Evolutionary conservation across 2,888 invertebrate species (phyloP).

Genomic region (Clusia tigrina): DNA sequence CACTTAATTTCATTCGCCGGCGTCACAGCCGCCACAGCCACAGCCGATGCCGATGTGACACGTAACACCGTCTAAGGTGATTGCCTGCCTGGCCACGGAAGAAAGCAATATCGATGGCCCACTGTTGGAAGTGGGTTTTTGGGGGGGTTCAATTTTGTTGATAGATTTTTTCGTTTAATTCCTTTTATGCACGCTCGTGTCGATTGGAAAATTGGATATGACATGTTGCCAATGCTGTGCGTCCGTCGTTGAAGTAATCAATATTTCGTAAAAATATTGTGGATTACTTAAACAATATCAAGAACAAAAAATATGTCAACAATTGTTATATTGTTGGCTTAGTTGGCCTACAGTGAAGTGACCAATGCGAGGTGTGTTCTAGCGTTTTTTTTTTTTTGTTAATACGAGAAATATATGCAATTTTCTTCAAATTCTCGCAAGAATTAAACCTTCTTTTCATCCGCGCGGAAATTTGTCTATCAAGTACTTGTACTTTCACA

Average conservation of each 20-base stretch:
- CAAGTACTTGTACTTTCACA: too few species aligned
- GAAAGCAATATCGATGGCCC: slow-evolving; percentile 32
- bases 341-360: too few species aligned
- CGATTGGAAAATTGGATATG: slow-evolving; percentile 9
- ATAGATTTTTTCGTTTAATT: slow-evolving; percentile 6
- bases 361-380: too few species aligned
- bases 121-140: slow-evolving; percentile 29
- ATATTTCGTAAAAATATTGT: not conserved
- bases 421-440: too few species aligned
- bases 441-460: too few species aligned
- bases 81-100: not conserved
- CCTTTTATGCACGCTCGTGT: slow-evolving; percentile 6
- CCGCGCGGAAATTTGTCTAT: too few species aligned
- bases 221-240: not conserved
- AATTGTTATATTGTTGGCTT: too few species aligned
- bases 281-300: not conserved
- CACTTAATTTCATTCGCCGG: not conserved
- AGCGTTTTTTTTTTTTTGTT: too few species aligned
- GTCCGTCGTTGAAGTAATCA: not conserved
- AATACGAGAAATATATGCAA: too few species aligned
- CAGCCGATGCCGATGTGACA: too few species aligned
- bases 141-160: not conserved
- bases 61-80: not conserved
- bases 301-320: too few species aligned
- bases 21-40: not conserved